Percentiles rank a stretch among this genome's conserved stretches.
Conservation (phyloP, 2,113 vertebrate genomes). For the Edolisoma coerulescens region DNA sequence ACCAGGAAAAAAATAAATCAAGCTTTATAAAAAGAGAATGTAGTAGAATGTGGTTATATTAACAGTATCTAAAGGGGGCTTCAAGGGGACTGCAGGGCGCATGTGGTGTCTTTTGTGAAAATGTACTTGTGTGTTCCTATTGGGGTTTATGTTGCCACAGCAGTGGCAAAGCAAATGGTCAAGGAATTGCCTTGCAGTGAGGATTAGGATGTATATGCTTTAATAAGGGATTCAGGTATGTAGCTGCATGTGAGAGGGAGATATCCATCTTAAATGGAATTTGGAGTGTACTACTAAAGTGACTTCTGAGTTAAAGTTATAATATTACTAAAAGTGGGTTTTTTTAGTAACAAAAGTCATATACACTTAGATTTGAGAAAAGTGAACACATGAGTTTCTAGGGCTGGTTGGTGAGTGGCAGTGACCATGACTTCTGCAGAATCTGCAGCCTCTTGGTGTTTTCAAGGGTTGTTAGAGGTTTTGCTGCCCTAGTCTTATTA, state of each 20-base stretch:
- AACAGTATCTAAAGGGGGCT: neutral
- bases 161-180: neutral
- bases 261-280: neutral
- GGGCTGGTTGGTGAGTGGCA: neutral
- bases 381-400: neutral
- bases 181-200: neutral
- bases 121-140: accelerated
- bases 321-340: neutral
- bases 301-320: neutral
- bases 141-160: neutral
- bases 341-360: neutral
- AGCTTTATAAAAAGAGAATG: neutral
- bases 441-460: neutral
- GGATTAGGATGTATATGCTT: neutral
- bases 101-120: neutral
- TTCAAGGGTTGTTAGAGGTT: neutral
- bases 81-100: neutral
- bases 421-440: neutral
- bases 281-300: neutral
- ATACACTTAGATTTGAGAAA: neutral
- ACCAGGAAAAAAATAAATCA: neutral
- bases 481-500: neutral
- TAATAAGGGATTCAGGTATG: neutral
- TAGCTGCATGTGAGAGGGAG: neutral
- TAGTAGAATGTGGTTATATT: neutral